Percentiles rank a stretch among this genome's conserved stretches.
Conservation (phyloP, 1,140 invertebrate genomes). For the Carposina sasakii region DNA sequence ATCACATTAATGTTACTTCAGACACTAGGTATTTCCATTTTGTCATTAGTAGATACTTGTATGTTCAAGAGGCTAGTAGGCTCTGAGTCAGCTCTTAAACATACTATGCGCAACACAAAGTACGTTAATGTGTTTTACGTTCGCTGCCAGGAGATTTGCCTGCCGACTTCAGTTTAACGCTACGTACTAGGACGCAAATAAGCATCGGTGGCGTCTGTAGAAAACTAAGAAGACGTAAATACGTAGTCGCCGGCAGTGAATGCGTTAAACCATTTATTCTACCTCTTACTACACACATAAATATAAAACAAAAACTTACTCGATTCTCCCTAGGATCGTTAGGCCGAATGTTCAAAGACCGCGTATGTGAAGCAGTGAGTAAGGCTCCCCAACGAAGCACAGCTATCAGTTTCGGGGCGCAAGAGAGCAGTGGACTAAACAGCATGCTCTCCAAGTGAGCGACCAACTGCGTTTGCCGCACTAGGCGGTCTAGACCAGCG, state of each 20-base stretch:
- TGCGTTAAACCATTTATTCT: background rate
- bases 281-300: background rate
- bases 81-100: no score
- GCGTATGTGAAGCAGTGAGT: slow-evolving; percentile 80
- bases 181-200: no score
- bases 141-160: no score
- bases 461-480: slow-evolving; percentile 85
- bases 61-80: no score
- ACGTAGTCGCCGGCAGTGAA: background rate
- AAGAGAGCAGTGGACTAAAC: slow-evolving; percentile 81
- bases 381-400: slow-evolving; percentile 80
- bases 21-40: no score
- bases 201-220: no score
- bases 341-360: slow-evolving; percentile 81
- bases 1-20: no score
- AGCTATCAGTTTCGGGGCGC: slow-evolving; percentile 77
- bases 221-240: no score
- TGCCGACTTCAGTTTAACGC: no score
- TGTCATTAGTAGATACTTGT: no score
- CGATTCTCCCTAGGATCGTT: slow-evolving; percentile 86
- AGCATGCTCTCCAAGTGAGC: slow-evolving; percentile 86
- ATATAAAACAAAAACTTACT: slow-evolving; percentile 31
- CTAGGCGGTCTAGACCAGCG: slow-evolving; percentile 83
- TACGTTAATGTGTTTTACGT: no score
- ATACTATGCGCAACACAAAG: no score